A percentile compares a stretch with the other conserved stretches of the same genome.
Conservation (phyloP, 2,797 vertebrate genomes). For the Distichodus sexfasciatus region DNA sequence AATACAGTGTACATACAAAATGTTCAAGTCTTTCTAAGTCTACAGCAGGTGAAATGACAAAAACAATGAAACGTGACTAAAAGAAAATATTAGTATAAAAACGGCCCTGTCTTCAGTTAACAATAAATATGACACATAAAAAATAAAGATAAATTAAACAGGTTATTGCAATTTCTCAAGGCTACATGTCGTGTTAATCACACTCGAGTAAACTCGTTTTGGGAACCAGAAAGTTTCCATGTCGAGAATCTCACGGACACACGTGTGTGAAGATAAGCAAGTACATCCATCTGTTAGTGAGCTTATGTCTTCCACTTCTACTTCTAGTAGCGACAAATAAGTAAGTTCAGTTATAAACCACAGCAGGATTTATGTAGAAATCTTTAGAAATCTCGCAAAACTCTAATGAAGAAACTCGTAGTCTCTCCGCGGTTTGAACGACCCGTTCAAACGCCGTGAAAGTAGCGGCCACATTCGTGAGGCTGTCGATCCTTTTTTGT, state of each 20-base stretch:
- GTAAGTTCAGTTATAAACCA: not conserved
- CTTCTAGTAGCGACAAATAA: constrained; percentile 4
- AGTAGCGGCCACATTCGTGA: constrained; percentile 27
- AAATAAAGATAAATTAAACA: constrained; percentile 43
- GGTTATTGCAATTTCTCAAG: constrained; percentile 61
- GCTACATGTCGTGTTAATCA: constrained; percentile 59
- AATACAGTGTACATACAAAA: constrained; percentile 57
- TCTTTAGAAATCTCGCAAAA: not conserved
- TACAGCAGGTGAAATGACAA: constrained; percentile 54
- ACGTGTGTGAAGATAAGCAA: constrained; percentile 52
- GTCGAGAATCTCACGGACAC: constrained; percentile 56
- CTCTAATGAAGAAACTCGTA: not conserved
- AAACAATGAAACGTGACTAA: constrained; percentile 18
- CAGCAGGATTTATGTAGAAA: not conserved
- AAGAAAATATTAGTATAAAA: not conserved
- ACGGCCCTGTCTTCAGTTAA: constrained; percentile 55
- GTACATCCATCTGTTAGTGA: constrained; percentile 48
- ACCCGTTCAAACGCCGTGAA: constrained; percentile 20
- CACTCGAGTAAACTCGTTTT: constrained; percentile 40
- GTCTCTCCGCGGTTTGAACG: too few species aligned
- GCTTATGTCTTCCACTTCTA: constrained; percentile 3
- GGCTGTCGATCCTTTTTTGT: not conserved
- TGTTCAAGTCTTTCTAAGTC: constrained; percentile 52
- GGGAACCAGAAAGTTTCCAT: constrained; percentile 59
- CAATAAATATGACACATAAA: constrained; percentile 51